phyloP scores from a whole-genome alignment of 1,140 invertebrate species.

The Grapholita molesta region DNA sequence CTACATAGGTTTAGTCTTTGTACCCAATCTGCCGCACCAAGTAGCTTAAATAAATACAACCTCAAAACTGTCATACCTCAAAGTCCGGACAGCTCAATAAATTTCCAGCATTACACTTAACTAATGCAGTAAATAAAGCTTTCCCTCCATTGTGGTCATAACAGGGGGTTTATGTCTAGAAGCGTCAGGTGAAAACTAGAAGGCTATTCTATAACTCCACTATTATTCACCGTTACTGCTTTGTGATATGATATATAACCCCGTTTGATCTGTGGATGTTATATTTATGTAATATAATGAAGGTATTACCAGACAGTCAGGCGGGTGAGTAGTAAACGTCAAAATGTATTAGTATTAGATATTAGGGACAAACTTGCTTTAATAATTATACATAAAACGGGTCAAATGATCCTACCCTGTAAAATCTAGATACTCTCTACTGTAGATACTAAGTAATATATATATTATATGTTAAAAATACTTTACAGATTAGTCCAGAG shows the following conservation, averaged over 20 bases:
- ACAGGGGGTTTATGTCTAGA: neutral
- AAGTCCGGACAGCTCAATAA: neutral
- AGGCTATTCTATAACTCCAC: neutral
- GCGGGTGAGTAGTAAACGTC: neutral
- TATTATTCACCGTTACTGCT: neutral
- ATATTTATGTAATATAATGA: neutral
- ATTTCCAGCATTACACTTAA: neutral
- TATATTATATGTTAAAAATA: too few relatives aligned
- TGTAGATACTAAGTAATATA: too few relatives aligned
- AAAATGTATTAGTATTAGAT: neutral
- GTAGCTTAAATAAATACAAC: neutral
- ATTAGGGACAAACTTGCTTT: neutral
- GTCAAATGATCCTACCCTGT: too few relatives aligned
- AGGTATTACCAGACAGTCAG: neutral
- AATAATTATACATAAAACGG: too few relatives aligned
- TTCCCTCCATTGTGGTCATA: neutral
- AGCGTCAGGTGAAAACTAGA: neutral
- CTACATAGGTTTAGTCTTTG: neutral
- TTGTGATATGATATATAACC: neutral
- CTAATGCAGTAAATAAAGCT: neutral
- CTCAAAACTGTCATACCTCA: neutral
- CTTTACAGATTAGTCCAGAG: too few relatives aligned
- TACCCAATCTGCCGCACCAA: neutral
- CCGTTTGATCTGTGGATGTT: neutral
- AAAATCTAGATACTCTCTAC: too few relatives aligned